Evolutionary conservation across 2,113 vertebrate genomes (phyloP), one percentile per base, ranked within the genome.

Genomic region (Onychostruthus taczanowskii): DNA sequence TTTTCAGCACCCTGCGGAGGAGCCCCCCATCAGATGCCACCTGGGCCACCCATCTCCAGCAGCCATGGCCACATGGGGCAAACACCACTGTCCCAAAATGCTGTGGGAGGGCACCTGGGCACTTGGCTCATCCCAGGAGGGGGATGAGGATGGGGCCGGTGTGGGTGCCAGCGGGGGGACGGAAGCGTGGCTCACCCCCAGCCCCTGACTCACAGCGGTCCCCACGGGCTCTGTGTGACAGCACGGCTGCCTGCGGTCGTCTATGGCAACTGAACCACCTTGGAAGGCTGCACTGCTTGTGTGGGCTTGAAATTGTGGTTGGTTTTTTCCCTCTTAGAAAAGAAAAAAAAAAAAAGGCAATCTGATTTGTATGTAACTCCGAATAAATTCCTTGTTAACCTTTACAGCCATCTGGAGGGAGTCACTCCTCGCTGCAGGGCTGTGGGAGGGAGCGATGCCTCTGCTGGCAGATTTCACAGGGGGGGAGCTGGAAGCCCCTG

Each of bases 391-490:
- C 90, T 95, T 68, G 93, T 94, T 97, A 96, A 97, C 97, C 96
- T 97, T 97, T 95, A 75, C 59, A 96, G 90, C 97, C 96, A 97
- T 97, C 96, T 97, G 97, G 95, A 96, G 84, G 76, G 89, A 96
- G 89, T 62, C 61, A 63, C 87, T 96, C 91, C 84, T 90, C 4
- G 11, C 90, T 58, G 62, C 79, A 24, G 55, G 85, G 85, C 85
- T 37, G 70, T 61, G 74, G 90, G 90, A 90, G 90, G 78, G 15
- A 89, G 84, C 1, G 2, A 11, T 11, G 91, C 61, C 83, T 64
- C 89, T 64, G 79, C 61, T 2, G 35, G 35, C 69, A 47, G 81
- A 24, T 66, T 59, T 27, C 16, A 52, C 53, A 91, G 72, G 85
- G 67, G 84, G 50, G 66, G 37, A 72, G 66, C 93, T 46, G 49